These are phyloP conservation scores for Mystacornis crossleyi DNA, from an alignment of 2,113 vertebrate genomes.

Conservation along the genomic window DNA sequence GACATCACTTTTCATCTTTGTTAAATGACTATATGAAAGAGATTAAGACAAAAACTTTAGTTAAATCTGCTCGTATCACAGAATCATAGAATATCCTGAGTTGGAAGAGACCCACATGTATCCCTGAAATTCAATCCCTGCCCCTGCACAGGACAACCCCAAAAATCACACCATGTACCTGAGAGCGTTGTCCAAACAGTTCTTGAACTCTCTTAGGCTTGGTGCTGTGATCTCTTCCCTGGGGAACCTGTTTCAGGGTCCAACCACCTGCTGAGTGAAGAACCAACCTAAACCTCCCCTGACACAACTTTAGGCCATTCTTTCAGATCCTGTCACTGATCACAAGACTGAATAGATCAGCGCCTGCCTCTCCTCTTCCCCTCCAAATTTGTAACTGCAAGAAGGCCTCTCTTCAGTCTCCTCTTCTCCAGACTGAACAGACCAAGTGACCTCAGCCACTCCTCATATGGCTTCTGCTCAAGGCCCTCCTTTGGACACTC, in stretches of 20 bases:
- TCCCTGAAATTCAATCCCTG: not conserved
- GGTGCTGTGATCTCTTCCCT: too few species aligned
- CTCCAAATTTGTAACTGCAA: accelerated
- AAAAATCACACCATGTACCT: not conserved
- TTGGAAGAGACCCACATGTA: not conserved
- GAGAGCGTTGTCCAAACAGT: not conserved
- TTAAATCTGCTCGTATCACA: not conserved
- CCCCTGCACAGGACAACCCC: not conserved
- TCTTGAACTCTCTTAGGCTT: not conserved
- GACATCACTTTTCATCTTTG: not conserved
- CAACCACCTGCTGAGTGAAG: not conserved
- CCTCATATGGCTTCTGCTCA: accelerated
- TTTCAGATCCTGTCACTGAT: not conserved
- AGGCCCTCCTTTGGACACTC: not conserved
- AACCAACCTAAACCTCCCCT: not conserved
- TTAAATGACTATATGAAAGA: not conserved
- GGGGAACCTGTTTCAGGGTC: not conserved
- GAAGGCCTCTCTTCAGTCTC: not conserved
- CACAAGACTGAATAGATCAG: not conserved
- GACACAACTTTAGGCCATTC: not conserved
- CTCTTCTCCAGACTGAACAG: not conserved
- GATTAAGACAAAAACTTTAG: not conserved
- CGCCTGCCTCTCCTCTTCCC: not conserved
- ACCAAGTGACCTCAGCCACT: not conserved
- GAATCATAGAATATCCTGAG: not conserved